Evolutionary conservation across 2,888 invertebrate genomes (phyloP).

Genomic region (Campopleginae sp.): DNA sequence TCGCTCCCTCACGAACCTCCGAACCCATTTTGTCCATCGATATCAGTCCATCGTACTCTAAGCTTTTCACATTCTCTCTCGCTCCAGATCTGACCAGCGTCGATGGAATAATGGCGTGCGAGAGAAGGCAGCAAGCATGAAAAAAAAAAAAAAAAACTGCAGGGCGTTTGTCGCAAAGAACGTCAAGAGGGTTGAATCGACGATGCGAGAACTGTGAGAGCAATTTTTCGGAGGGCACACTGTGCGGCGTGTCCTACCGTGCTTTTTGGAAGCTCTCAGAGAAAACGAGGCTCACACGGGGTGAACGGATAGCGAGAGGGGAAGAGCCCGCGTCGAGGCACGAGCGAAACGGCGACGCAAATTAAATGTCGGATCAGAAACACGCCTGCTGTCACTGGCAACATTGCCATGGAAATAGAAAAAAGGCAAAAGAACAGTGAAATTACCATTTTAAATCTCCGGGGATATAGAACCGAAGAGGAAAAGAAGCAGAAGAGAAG

Average conservation of each 20-base stretch:
- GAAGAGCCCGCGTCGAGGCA: slow-evolving; percentile 56
- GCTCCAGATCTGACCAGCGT: slow-evolving; percentile 27
- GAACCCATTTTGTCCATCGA: slow-evolving; percentile 53
- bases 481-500: slow-evolving; percentile 33
- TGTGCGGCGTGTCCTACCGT: slow-evolving; percentile 12
- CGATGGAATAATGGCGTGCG: slow-evolving; percentile 33
- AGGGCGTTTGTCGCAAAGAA: slow-evolving; percentile 43
- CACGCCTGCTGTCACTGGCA: slow-evolving; percentile 76
- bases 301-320: slow-evolving; percentile 53
- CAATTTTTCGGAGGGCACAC: slow-evolving; percentile 55
- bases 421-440: slow-evolving; percentile 70
- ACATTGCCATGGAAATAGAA: slow-evolving; percentile 70
- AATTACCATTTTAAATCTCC: slow-evolving; percentile 75
- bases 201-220: slow-evolving; percentile 37
- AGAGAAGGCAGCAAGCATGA: not conserved
- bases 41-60: slow-evolving; percentile 41
- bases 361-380: slow-evolving; percentile 79
- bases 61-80: slow-evolving; percentile 28
- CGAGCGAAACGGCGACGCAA: slow-evolving; percentile 73
- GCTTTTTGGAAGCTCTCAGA: slow-evolving; percentile 49
- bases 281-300: slow-evolving; percentile 53
- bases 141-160: slow-evolving; percentile 22
- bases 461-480: slow-evolving; percentile 54
- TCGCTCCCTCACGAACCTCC: slow-evolving; percentile 8
- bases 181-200: slow-evolving; percentile 17